phyloP scores from a whole-genome alignment of 2,797 vertebrate genomes.

The Eutrigla gurnardus region DNA sequence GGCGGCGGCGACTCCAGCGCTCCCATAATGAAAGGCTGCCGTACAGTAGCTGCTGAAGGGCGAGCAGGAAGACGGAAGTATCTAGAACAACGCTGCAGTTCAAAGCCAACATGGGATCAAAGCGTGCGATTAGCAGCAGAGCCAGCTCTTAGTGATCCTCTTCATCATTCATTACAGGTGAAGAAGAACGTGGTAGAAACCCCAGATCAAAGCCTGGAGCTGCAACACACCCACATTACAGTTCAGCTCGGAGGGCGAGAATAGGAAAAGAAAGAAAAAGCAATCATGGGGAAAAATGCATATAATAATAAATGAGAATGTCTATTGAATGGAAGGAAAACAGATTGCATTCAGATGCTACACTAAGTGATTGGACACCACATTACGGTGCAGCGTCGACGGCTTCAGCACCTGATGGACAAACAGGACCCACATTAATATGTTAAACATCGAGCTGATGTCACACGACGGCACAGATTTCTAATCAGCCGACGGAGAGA shows the following conservation, averaged over 20 bases:
- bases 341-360: not conserved
- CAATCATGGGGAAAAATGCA: not conserved
- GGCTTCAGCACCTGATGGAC: not conserved
- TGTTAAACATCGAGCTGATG: not conserved
- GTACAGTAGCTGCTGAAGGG: not conserved
- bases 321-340: not conserved
- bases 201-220: constrained; percentile 42
- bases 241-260: not conserved
- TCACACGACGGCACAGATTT: too few species aligned
- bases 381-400: not conserved
- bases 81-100: constrained; percentile 17
- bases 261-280: not conserved
- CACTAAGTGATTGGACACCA: not conserved
- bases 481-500: too few species aligned
- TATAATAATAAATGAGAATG: not conserved
- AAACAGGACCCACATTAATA: constrained; percentile 1
- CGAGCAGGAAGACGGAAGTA: not conserved
- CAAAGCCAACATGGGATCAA: constrained; percentile 54
- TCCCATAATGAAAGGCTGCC: not conserved
- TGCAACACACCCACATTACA: constrained; percentile 5
- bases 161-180: constrained; percentile 48
- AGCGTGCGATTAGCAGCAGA: constrained; percentile 36
- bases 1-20: too few species aligned
- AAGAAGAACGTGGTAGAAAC: constrained; percentile 6
- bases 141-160: constrained; percentile 29